These are phyloP conservation scores for Volucella bombylans DNA, from an alignment of 2,888 invertebrate species.

Conservation along the genomic window DNA sequence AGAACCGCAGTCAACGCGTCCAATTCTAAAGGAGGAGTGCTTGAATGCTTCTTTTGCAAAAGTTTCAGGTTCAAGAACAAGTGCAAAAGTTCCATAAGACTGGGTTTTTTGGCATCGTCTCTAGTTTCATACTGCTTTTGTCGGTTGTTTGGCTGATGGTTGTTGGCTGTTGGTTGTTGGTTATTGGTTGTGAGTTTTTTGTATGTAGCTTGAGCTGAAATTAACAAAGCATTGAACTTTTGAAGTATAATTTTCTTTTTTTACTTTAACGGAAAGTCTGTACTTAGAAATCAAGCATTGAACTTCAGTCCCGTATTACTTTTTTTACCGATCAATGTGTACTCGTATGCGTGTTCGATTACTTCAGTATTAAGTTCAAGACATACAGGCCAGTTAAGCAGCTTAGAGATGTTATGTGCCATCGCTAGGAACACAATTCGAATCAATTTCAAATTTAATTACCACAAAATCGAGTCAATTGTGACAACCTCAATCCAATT, in stretches of 20 bases:
- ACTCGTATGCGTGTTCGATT: neutral
- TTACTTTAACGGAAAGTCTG: slow-evolving; percentile 53
- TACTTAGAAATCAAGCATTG: slow-evolving; percentile 55
- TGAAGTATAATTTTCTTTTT: slow-evolving; percentile 26
- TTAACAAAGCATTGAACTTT: slow-evolving; percentile 45
- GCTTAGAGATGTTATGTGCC: slow-evolving; percentile 21
- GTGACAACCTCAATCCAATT: slow-evolving; percentile 22
- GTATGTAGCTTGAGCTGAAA: neutral
- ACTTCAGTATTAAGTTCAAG: neutral
- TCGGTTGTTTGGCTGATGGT: too few relatives aligned
- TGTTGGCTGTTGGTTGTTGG: neutral
- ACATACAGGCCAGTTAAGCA: slow-evolving; percentile 11
- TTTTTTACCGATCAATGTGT: slow-evolving; percentile 33
- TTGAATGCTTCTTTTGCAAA: slow-evolving; percentile 29
- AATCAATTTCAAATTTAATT: neutral
- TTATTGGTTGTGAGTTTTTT: neutral
- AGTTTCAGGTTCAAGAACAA: slow-evolving; percentile 73
- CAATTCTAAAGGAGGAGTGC: slow-evolving; percentile 16
- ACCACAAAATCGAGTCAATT: neutral
- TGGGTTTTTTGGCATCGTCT: slow-evolving; percentile 64
- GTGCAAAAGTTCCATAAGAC: slow-evolving; percentile 68
- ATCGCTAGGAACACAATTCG: slow-evolving; percentile 14
- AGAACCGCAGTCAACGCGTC: slow-evolving; percentile 17
- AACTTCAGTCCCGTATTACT: slow-evolving; percentile 54
- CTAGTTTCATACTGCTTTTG: slow-evolving; percentile 15